Evolutionary conservation across 2,113 vertebrate genomes (phyloP), one percentile per base, ranked within the genome.

Genomic region (human): DNA sequence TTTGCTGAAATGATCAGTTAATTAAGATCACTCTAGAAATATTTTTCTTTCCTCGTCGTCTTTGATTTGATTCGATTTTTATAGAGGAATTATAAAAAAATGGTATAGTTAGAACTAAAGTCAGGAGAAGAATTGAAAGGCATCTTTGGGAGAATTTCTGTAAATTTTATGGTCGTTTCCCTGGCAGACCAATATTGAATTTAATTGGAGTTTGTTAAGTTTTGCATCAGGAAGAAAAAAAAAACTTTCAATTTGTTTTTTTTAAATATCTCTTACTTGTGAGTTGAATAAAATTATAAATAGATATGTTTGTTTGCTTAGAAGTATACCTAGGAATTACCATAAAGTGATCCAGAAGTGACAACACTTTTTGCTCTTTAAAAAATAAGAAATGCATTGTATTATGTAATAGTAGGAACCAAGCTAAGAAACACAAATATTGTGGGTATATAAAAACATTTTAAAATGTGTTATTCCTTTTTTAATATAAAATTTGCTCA

Each of bases 51-150:
- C 40, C 82, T 68, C 45, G 1, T 8, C 2, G 7, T 6, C 10
- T 68, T 94, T 45, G 45, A 87, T 92, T 97, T 50, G 61, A 59
- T 85, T 80, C 16, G 35, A 38, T 79, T 93, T 93, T 81, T 70
- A 22, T 22, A 40, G 45, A 95, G 27, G 20, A 48, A 73, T 89
- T n/a, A 7, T 55, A 85, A 52, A 76, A 87, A 61, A 70, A 43
- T 35, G 23, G 6, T 40, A 12, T n/a, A 48, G 35, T 43, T 73
- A 76, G 80, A 59, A 57, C 5, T 66, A 43, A 92, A 75, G 32
- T 57, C 35, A 64, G 78, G 20, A 6, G 14, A 84, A 43, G 78
- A 72, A 75, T 9, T 70, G 70, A 48, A 75, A 96, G 35, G 59
- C 78, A 38, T 20, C 43, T 93, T 94, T 35, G 52, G 38, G 61